Percentiles rank a stretch among this genome's conserved stretches.
Conservation (phyloP, 92 coral and sea anemone species). For the Palythoa heliodiscus region DNA sequence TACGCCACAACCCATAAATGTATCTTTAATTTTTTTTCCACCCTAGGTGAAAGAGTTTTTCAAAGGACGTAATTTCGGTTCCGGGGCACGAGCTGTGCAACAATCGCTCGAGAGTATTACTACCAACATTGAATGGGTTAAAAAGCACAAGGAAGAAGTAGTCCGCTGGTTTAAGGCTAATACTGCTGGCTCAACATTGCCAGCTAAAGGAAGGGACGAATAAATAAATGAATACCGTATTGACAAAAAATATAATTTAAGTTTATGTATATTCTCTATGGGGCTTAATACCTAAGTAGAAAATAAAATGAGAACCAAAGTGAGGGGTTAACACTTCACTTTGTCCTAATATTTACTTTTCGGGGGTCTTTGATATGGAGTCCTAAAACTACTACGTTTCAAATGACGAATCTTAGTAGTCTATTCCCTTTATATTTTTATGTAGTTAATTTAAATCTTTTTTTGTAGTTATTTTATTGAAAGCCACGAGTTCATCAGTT, state of each 20-base stretch:
- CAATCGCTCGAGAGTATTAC: slow-evolving; percentile 73
- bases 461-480: no score
- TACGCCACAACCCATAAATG: no score
- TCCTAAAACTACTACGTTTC: no score
- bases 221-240: not conserved
- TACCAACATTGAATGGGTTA: slow-evolving; percentile 76
- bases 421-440: no score
- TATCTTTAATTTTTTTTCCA: not conserved
- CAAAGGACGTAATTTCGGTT: slow-evolving; percentile 41
- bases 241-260: not conserved
- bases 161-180: slow-evolving; percentile 48
- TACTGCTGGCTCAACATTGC: not conserved
- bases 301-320: not conserved
- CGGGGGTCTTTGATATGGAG: not conserved
- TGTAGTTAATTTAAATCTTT: no score
- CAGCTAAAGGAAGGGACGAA: slow-evolving; percentile 8
- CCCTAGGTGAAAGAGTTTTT: slow-evolving; percentile 63
- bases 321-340: not conserved
- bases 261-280: not conserved
- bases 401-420: no score
- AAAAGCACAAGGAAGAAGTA: slow-evolving; percentile 29
- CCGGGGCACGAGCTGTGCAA: slow-evolving; percentile 65
- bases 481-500: no score
- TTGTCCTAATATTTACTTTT: not conserved
- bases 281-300: not conserved